Base-by-base conservation (phyloP, 2,113 vertebrate species). In the Henicopernis longicauda region DNA sequence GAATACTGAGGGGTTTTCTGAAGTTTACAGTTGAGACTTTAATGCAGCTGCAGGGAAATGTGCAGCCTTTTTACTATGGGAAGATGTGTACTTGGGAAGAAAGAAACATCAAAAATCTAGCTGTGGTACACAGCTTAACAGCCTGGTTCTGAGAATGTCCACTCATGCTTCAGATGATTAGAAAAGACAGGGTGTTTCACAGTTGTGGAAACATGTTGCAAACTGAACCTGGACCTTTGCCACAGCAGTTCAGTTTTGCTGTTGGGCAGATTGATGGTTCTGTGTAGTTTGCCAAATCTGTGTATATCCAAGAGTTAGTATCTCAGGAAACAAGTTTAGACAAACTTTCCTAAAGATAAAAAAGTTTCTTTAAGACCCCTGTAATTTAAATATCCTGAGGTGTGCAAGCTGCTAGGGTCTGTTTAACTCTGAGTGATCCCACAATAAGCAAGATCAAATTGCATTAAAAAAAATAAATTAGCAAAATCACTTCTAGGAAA, bases 251-350 rank as follows among this genome's bases (percentile, higher is more conserved):
- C 93, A 94, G 91, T 89, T 89, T 80, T 96, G 96, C 97, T 97
- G 85, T 69, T 21, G 90, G 95, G 96, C 89, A 96, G 96, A 98
- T 97, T 95, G 97, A 97, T 97, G 74, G 36, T 42, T 69, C 19
- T 58, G 71, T 4, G 5, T 11, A 61, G 86, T 82, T 96, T 97
- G 97, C 96, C 96, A 95, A 49, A 82, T 93, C 93, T 50, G 16
- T 70, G 52, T 49, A 65, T 93, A 95, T 92, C 83, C 65, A 50
- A 40, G 45, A 86, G 71, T 69, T 86, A 22, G 3, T 71, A 93
- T 95, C 95, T 91, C 59, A 89, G 82, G 10, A 20, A 93, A 94
- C 97, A 96, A 93, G 98, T 96, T 96, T 17, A 47, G 72, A 87
- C 97, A 97, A 96, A 95, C 83, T 65, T 95, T 96, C 73, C 74